Conservation (phyloP, 2,888 invertebrate species). For the Drosophila emarginata region DNA sequence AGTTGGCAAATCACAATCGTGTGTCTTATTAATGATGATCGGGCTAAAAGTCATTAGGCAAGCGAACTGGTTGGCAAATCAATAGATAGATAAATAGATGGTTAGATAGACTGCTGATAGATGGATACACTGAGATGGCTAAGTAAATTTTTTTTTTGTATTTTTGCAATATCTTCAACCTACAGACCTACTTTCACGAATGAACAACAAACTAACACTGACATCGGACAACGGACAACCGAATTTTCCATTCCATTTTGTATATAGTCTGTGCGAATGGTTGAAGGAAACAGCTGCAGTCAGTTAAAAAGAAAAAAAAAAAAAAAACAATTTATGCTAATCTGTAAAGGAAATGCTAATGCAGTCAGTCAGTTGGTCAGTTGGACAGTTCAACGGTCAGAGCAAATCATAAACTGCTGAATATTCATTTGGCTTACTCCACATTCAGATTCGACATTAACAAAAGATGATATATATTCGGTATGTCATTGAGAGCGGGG, state of each 20-base stretch:
- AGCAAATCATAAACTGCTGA: conserved; percentile 67
- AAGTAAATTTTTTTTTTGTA: neutral
- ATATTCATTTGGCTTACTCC: conserved; percentile 73
- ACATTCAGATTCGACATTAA: conserved; percentile 59
- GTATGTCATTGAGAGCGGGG: conserved; percentile 37
- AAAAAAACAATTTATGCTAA: conserved; percentile 56
- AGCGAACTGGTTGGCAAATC: conserved; percentile 66
- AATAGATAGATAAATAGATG: conserved; percentile 35
- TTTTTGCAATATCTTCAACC: conserved; percentile 59
- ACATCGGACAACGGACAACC: conserved; percentile 9
- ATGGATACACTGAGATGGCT: neutral
- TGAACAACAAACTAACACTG: conserved; percentile 54
- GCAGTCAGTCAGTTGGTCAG: conserved; percentile 48
- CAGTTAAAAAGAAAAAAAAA: conserved; percentile 25
- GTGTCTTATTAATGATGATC: conserved; percentile 65
- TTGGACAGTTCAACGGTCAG: conserved; percentile 69
- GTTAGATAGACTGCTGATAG: neutral
- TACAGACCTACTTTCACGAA: conserved; percentile 69
- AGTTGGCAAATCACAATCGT: conserved; percentile 20
- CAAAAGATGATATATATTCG: conserved; percentile 68
- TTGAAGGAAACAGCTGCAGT: conserved; percentile 6
- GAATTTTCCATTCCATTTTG: conserved; percentile 7
- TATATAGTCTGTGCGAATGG: neutral
- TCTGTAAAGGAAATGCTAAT: conserved; percentile 68
- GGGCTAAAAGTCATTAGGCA: conserved; percentile 57